Evolutionary conservation across 2,888 invertebrate genomes (phyloP).

Genomic region (Epistrophella euchroma): DNA sequence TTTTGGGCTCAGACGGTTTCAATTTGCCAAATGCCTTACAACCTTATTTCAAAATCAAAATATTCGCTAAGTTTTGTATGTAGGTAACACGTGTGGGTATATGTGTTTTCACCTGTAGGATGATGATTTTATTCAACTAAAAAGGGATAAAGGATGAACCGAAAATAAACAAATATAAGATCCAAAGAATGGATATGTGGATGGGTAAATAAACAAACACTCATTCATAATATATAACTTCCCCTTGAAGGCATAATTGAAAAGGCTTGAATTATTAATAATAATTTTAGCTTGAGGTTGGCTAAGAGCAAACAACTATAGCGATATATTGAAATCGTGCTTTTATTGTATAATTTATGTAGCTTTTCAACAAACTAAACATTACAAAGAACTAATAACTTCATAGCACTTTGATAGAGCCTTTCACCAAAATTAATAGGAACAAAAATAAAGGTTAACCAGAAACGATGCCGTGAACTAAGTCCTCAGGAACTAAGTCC

Average conservation of each 20-base stretch:
- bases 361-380: too few species aligned
- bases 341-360: too few species aligned
- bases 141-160: constrained; percentile 13
- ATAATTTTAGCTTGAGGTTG: not conserved
- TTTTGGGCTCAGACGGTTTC: constrained; percentile 4
- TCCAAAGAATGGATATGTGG: not conserved
- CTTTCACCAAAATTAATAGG: too few species aligned
- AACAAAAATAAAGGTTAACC: too few species aligned
- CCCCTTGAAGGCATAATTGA: not conserved
- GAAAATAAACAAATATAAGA: constrained; percentile 16
- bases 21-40: not conserved
- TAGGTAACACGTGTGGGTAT: not conserved
- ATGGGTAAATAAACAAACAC: constrained; percentile 7
- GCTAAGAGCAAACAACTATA: not conserved
- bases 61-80: not conserved
- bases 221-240: not conserved
- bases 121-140: constrained; percentile 2
- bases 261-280: constrained; percentile 5
- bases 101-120: constrained; percentile 1
- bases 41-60: constrained; percentile 21
- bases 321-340: too few species aligned
- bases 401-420: too few species aligned
- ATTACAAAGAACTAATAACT: too few species aligned
- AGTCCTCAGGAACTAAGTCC: too few species aligned
- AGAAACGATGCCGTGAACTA: too few species aligned